Percentiles rank a stretch among this genome's conserved stretches.
Evolutionary conservation across 1,140 invertebrate genomes (phyloP).

Genomic region (Drosophila busckii): DNA sequence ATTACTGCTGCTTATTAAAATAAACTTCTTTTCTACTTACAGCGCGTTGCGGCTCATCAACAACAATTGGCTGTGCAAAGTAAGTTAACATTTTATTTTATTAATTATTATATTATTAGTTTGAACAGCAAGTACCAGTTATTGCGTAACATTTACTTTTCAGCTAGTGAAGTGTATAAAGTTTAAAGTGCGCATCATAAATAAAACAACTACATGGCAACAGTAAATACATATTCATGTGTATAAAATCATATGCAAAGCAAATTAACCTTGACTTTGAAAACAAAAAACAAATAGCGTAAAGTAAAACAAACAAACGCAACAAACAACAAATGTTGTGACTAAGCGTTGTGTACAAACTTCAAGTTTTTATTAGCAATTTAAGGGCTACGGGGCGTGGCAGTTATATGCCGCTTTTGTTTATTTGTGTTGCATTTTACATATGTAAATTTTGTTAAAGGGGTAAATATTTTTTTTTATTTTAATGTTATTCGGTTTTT

Average conservation of each 20-base stretch:
- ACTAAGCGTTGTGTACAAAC: slow-evolving; percentile 32
- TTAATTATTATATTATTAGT: slow-evolving; percentile 10
- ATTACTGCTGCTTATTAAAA: neutral
- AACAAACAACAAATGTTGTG: slow-evolving; percentile 18
- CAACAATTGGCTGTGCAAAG: slow-evolving; percentile 82
- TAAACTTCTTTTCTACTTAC: slow-evolving; percentile 78
- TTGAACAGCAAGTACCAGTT: slow-evolving; percentile 61
- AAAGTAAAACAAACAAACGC: slow-evolving; percentile 31
- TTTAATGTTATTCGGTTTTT: slow-evolving; percentile 15
- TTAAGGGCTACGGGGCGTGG: neutral
- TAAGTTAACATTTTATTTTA: slow-evolving; percentile 78
- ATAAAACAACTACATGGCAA: too few species aligned
- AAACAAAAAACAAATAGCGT: slow-evolving; percentile 42
- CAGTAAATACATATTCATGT: too few species aligned
- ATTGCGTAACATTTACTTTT: slow-evolving; percentile 15
- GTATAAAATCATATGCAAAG: slow-evolving; percentile 15
- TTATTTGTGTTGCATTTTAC: slow-evolving; percentile 54
- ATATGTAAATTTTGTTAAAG: slow-evolving; percentile 53
- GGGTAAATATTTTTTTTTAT: slow-evolving; percentile 23
- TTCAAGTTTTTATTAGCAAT: slow-evolving; percentile 30
- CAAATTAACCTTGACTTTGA: slow-evolving; percentile 67
- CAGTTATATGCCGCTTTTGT: slow-evolving; percentile 23
- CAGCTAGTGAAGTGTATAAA: slow-evolving; percentile 1
- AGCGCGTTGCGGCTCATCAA: slow-evolving; percentile 84
- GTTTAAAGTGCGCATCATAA: slow-evolving; percentile 29